A percentile compares a stretch with the other conserved stretches of the same genome.
Conservation (phyloP, 2,888 invertebrate genomes). For the Agriotes lineatus region DNA sequence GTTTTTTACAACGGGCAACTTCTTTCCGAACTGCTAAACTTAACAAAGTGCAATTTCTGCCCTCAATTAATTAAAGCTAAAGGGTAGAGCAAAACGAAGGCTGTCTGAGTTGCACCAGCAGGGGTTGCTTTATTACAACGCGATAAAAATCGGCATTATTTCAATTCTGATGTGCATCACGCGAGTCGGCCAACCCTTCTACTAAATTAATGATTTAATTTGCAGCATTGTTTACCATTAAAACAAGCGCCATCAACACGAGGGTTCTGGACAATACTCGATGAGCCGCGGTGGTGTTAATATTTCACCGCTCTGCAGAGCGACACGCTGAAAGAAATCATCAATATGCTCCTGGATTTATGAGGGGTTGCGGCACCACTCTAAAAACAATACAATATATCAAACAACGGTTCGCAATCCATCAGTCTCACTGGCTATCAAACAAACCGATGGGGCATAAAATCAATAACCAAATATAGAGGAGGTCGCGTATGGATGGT, state of each 20-base stretch:
- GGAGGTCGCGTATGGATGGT: conserved; percentile 20
- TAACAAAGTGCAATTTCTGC: conserved; percentile 19
- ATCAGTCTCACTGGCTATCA: conserved; percentile 49
- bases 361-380: conserved; percentile 31
- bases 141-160: conserved; percentile 31
- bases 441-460: conserved; percentile 53
- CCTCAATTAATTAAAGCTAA: conserved; percentile 33
- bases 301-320: conserved; percentile 25
- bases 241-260: conserved; percentile 24
- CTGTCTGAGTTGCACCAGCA: neutral
- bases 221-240: conserved; percentile 27
- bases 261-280: conserved; percentile 16
- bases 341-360: conserved; percentile 41
- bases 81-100: conserved; percentile 13
- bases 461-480: conserved; percentile 48
- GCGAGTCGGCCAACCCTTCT: conserved; percentile 18
- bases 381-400: conserved; percentile 49
- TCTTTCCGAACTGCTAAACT: conserved; percentile 17
- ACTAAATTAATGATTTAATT: conserved; percentile 34
- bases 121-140: conserved; percentile 21
- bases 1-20: conserved; percentile 24
- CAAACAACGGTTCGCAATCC: conserved; percentile 44
- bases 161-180: conserved; percentile 22
- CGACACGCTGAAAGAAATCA: conserved; percentile 39
- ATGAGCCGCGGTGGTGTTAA: conserved; percentile 25